These are phyloP conservation scores for Stomatorhinus ivindoensis DNA, from an alignment of 2,113 vertebrate species.

Conservation along the genomic window DNA sequence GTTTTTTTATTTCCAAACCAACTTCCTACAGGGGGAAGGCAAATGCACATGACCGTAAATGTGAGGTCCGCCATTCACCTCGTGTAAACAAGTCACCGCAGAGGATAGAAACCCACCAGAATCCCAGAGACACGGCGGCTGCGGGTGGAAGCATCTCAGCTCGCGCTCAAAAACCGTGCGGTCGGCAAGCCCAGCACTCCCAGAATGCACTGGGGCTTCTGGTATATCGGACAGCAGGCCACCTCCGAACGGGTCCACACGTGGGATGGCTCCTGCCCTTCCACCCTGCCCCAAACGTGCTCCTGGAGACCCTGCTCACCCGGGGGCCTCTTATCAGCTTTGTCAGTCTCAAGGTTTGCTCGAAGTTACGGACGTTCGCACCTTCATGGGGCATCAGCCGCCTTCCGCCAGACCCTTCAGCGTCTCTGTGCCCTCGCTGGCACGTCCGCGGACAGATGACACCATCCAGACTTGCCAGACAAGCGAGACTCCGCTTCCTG, in stretches of 20 bases:
- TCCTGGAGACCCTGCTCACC: background rate
- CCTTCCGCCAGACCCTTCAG: background rate
- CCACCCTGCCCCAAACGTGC: background rate
- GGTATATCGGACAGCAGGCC: background rate
- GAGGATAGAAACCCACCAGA: background rate
- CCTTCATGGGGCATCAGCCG: background rate
- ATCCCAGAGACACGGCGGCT: background rate
- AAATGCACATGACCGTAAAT: background rate
- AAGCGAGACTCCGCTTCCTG: constrained; percentile 31
- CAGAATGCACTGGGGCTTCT: background rate
- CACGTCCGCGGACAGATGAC: background rate
- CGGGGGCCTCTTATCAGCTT: background rate
- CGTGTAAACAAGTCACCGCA: background rate
- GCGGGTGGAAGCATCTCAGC: background rate
- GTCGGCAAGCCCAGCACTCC: background rate
- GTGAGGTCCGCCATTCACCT: background rate
- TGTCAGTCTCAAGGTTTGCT: background rate
- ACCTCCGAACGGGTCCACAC: background rate
- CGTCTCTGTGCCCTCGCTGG: background rate
- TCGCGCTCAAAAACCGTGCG: background rate
- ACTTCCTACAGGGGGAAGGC: background rate
- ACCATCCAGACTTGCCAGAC: background rate
- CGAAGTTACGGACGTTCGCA: background rate
- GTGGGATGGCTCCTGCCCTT: background rate
- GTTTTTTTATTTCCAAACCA: background rate